A percentile compares a stretch with the other conserved stretches of the same genome.
Conservation (phyloP, 2,113 vertebrate genomes). For the Ailuropoda melanoleuca region DNA sequence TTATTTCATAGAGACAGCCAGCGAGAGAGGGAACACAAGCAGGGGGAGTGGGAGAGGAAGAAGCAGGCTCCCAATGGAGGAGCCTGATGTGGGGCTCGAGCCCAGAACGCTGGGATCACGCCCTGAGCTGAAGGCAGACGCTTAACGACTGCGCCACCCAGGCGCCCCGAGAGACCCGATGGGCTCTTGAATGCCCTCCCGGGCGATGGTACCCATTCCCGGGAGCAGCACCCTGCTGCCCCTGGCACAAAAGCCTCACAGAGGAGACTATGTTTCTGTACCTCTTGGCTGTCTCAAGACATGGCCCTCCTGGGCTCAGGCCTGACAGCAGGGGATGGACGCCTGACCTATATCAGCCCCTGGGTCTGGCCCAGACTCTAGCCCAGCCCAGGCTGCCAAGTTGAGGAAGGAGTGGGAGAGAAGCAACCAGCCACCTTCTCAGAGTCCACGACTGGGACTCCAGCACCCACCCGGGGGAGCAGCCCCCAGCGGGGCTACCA, state of each 20-base stretch:
- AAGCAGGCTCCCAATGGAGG: too few species aligned
- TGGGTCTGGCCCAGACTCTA: background rate
- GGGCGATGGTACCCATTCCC: rapidly evolving
- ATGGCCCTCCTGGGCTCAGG: background rate
- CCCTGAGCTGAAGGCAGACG: too few species aligned
- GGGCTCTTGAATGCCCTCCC: background rate
- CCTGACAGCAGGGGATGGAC: background rate
- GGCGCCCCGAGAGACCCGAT: too few species aligned
- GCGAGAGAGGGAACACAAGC: too few species aligned
- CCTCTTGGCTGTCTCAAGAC: background rate
- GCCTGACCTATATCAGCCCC: background rate
- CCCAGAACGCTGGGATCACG: too few species aligned
- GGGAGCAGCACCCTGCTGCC: background rate
- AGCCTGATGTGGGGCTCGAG: too few species aligned
- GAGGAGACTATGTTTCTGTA: background rate
- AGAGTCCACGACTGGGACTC: background rate
- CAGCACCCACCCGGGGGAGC: background rate
- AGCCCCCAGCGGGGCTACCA: background rate
- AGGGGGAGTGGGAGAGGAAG: too few species aligned
- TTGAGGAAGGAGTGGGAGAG: background rate
- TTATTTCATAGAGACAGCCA: too few species aligned
- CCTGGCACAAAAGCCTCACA: background rate
- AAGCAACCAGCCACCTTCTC: background rate
- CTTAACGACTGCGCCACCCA: too few species aligned
- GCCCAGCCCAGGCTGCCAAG: background rate